Conservation (phyloP, 2,113 vertebrate genomes). For the Peromyscus maniculatus region DNA sequence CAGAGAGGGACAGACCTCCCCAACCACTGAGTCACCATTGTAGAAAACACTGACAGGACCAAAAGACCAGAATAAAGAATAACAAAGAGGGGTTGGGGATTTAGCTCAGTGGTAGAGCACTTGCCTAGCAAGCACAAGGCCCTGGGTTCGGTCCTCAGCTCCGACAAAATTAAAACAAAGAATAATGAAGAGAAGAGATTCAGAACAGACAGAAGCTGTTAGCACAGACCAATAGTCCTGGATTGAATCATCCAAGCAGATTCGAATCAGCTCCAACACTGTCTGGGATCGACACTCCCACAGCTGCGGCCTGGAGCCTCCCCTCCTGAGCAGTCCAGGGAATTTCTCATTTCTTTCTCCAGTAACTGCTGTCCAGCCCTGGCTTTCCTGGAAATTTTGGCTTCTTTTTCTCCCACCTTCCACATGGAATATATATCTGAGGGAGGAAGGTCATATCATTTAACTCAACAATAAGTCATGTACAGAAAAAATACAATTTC, state of each 20-base stretch:
- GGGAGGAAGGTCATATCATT: background rate
- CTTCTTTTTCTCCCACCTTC: background rate
- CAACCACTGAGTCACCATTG: background rate
- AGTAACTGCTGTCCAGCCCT: background rate
- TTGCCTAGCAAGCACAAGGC: no score
- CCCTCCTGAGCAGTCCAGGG: background rate
- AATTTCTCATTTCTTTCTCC: background rate
- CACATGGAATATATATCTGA: background rate
- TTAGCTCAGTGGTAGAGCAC: no score
- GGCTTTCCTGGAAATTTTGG: conserved; percentile 30
- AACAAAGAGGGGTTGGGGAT: background rate
- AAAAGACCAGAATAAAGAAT: background rate
- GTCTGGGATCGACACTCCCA: conserved; percentile 14
- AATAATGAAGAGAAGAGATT: background rate
- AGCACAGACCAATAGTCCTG: background rate
- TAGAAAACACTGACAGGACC: background rate
- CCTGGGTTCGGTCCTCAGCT: no score
- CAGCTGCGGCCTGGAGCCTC: conserved; percentile 18
- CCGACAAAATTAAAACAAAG: background rate
- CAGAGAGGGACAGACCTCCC: background rate
- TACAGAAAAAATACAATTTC: conserved; percentile 4
- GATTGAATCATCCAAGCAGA: background rate
- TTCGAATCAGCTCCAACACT: background rate
- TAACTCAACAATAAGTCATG: conserved; percentile 15
- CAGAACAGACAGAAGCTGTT: background rate